phyloP scores from a whole-genome alignment of 2,888 invertebrate genomes.

The Drosophila tripunctata region DNA sequence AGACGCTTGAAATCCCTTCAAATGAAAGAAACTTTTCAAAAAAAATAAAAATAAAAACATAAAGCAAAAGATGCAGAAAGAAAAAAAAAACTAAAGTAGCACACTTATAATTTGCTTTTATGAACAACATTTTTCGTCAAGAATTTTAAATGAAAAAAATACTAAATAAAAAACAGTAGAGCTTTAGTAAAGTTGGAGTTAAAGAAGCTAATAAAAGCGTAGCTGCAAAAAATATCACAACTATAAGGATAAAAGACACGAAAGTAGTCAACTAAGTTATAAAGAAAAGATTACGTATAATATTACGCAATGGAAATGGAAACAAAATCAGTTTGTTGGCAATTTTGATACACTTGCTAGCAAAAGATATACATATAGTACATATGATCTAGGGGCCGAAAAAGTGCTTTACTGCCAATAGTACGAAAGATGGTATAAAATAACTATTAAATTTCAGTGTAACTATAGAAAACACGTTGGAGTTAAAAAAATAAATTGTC shows the following conservation, averaged over 20 bases:
- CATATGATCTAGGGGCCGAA: neutral
- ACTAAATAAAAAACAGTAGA: neutral
- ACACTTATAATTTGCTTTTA: too few species aligned
- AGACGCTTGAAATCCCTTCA: neutral
- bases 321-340: neutral
- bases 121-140: neutral
- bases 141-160: neutral
- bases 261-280: neutral
- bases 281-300: neutral
- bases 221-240: neutral
- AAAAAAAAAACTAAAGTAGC: neutral
- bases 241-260: neutral
- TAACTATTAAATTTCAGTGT: too few species aligned
- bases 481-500: too few species aligned
- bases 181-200: neutral
- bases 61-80: too few species aligned
- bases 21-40: neutral
- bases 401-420: too few species aligned
- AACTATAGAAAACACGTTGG: too few species aligned
- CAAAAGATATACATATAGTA: too few species aligned
- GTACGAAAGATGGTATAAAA: too few species aligned
- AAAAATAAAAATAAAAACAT: neutral
- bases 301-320: neutral
- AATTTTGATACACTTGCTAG: neutral
- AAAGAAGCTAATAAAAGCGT: neutral